These are phyloP conservation scores for Pemphigus obesinymphae DNA, from an alignment of 1,140 invertebrate species.

Conservation along the genomic window DNA sequence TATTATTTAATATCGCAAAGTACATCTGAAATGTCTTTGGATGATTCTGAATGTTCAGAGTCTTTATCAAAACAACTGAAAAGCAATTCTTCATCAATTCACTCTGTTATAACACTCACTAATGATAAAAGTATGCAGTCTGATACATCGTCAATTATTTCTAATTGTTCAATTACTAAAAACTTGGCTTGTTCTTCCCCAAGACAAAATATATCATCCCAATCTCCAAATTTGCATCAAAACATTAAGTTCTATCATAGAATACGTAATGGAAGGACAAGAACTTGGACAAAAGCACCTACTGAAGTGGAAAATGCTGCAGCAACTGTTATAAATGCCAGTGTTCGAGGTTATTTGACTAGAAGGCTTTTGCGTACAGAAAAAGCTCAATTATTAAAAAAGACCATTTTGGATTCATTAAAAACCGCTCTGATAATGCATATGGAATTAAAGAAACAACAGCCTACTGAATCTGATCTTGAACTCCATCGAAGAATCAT, in stretches of 20 bases:
- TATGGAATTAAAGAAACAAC: conserved; percentile 30
- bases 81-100: background rate
- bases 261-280: background rate
- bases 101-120: background rate
- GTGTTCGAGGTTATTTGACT: conserved; percentile 41
- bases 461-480: conserved; percentile 36
- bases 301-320: conserved; percentile 40
- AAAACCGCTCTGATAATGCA: conserved; percentile 42
- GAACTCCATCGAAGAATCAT: conserved; percentile 35
- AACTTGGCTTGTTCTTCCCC: background rate
- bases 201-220: background rate
- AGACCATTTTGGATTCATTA: conserved; percentile 43
- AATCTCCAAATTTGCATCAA: background rate
- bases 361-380: conserved; percentile 42
- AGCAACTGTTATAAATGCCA: conserved; percentile 38
- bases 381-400: conserved; percentile 41
- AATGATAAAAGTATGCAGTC: conserved; percentile 27
- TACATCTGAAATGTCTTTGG: conserved; percentile 10
- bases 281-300: conserved; percentile 6
- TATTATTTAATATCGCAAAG: conserved; percentile 15
- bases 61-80: background rate
- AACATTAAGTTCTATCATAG: conserved; percentile 30
- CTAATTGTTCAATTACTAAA: conserved; percentile 19
- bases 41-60: conserved; percentile 14
- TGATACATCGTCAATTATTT: conserved; percentile 27